A percentile compares a stretch with the other conserved stretches of the same genome.
phyloP scores from a whole-genome alignment of 1,140 invertebrate genomes.

The Microvelia longipes region DNA sequence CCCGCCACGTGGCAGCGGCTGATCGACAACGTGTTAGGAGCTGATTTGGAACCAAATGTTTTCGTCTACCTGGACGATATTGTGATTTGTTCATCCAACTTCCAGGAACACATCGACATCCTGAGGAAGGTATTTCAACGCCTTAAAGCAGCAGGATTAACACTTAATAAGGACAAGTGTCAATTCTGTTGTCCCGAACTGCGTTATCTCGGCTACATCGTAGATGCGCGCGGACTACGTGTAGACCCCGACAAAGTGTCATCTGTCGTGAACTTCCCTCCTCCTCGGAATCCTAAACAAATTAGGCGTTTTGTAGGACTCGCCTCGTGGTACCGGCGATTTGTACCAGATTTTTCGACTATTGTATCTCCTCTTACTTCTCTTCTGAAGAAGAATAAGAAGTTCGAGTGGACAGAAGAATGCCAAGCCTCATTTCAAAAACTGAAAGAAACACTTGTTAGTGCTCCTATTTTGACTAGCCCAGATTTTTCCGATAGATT shows the following conservation, averaged over 20 bases:
- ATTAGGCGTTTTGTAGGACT: conserved; percentile 23
- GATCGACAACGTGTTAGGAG: conserved; percentile 26
- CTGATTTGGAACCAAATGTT: conserved; percentile 22
- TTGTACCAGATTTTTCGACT: conserved; percentile 24
- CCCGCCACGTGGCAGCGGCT: too few species aligned
- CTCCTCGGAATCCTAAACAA: conserved; percentile 17
- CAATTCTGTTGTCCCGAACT: conserved; percentile 27
- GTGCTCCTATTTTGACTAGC: conserved; percentile 18
- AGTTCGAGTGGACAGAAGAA: conserved; percentile 10
- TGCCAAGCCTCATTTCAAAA: conserved; percentile 17
- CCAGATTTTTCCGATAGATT: conserved; percentile 22
- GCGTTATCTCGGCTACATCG: conserved; percentile 13
- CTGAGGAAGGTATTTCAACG: conserved; percentile 12
- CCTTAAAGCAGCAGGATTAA: too few species aligned
- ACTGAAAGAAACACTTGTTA: conserved; percentile 19
- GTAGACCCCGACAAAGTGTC: conserved; percentile 14
- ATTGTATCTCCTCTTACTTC: conserved; percentile 23
- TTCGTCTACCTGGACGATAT: conserved; percentile 28
- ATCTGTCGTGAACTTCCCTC: conserved; percentile 24
- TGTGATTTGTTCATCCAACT: conserved; percentile 19
- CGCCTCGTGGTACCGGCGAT: conserved; percentile 23
- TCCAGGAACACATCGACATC: conserved; percentile 4
- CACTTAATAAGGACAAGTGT: too few species aligned
- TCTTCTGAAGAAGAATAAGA: conserved; percentile 21
- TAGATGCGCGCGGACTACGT: not conserved